A percentile compares a stretch with the other conserved stretches of the same genome.
These are phyloP conservation scores for Odocoileus virginianus DNA, from an alignment of 2,113 vertebrate genomes.

Conservation along the genomic window DNA sequence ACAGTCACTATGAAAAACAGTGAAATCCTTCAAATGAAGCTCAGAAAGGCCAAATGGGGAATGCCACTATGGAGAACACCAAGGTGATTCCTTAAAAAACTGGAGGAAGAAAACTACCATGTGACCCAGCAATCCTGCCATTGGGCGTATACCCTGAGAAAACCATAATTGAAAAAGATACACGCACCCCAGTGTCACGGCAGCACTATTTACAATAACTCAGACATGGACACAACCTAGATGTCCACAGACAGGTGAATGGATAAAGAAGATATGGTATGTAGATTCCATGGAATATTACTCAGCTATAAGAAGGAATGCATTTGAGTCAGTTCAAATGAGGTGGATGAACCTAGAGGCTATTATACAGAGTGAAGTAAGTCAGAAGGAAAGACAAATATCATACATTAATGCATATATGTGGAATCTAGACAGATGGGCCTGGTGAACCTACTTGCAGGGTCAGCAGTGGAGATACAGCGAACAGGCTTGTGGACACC, in stretches of 20 bases:
- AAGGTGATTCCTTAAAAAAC: background rate
- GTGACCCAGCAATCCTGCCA: background rate
- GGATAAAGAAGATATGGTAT: background rate
- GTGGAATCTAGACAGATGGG: background rate
- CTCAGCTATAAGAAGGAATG: background rate
- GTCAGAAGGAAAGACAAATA: background rate
- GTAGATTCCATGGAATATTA: background rate
- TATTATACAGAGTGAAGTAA: background rate
- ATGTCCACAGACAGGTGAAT: background rate
- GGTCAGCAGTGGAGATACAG: background rate
- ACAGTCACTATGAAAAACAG: background rate
- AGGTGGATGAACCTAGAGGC: background rate
- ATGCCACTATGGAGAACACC: background rate
- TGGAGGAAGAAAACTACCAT: background rate
- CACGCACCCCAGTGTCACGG: rapidly evolving
- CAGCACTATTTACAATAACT: background rate
- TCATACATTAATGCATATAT: background rate
- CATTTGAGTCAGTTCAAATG: background rate
- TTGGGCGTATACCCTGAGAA: background rate
- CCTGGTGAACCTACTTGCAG: background rate
- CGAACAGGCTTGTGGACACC: no score
- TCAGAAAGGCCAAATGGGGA: background rate
- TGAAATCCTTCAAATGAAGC: background rate
- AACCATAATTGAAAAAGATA: background rate
- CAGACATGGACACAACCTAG: background rate